Evolutionary conservation across 2,888 invertebrate genomes (phyloP), one percentile per base, ranked within the genome.

Genomic region (Lycocerus yunnanus): DNA sequence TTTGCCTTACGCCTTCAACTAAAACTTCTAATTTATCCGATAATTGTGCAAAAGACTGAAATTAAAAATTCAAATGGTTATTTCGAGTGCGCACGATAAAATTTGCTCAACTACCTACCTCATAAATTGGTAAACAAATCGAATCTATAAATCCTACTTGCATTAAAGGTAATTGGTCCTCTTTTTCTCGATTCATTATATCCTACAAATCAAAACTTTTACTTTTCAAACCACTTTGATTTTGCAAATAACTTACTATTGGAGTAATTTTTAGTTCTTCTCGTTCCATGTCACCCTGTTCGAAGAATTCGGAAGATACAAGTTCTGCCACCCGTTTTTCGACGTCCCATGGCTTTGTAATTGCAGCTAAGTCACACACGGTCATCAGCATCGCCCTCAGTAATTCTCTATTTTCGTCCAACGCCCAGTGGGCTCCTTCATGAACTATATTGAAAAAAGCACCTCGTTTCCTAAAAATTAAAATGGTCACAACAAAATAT

Each of bases 121-220:
- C 94, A 87, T 97, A 97, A 84, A 98, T 94, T 74, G 97, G 97
- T 84, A 96, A 88, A 87, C 97, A 97, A 84, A 98, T 97, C 58
- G 96, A 94, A 87, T 98, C 97, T 79, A 98, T 97, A 87, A 97
- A 98, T 82, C 94, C 94, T 77, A 98, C 96, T 91, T 97, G 97
- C 97, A 97, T 97, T 84, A 94, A 91, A 58, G 97, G 97, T 82
- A 97, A 90, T 86, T 97, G 95, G 84, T 97, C 96, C 88, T 96
- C 95, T 86, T 97, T 97, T 84, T 96, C 96, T 83, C 97, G 90
- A 87, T 97, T 97, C 97, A 97, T 97, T 87, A 97, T 93, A 85
- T 96, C 96, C 96, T 96, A 87, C 14, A 88, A 87, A 60, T 18
- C 15, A 15, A 60, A 60, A 60, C 14, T 2, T 60, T 15, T 60